Conservation (phyloP, 2,113 vertebrate genomes). For the Oenanthe oenanthe region DNA sequence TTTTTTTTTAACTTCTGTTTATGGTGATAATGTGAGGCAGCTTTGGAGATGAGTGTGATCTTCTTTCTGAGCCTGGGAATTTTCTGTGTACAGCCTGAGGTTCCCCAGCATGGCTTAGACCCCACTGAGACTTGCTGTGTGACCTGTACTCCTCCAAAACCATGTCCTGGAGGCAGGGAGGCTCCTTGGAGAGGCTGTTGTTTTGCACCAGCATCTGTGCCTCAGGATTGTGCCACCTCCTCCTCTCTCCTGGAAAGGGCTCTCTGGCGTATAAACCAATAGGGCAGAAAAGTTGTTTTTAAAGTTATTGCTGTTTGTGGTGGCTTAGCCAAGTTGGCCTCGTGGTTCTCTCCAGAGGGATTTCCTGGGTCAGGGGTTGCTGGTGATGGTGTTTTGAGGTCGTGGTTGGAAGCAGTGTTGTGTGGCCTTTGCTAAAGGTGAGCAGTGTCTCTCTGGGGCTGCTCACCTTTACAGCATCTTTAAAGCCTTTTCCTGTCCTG, state of each 20-base stretch:
- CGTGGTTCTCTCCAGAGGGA: not conserved
- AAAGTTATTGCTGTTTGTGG: not conserved
- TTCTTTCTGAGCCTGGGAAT: not conserved
- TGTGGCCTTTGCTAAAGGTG: not conserved
- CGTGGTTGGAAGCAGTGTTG: not conserved
- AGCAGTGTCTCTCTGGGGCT: not conserved
- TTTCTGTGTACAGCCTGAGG: not conserved
- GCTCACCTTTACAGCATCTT: accelerated
- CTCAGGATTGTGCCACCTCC: accelerated
- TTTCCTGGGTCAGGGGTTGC: not conserved
- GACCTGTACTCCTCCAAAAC: not conserved
- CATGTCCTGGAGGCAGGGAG: not conserved
- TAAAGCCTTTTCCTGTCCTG: not conserved
- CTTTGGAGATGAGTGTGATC: not conserved
- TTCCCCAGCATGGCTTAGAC: accelerated
- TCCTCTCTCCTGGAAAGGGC: not conserved
- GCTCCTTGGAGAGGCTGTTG: not conserved
- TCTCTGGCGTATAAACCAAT: not conserved
- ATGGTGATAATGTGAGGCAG: not conserved
- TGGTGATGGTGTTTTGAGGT: not conserved
- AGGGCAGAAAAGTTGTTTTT: not conserved
- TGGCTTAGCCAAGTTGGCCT: not conserved
- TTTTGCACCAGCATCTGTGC: not conserved
- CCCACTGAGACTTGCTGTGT: not conserved
- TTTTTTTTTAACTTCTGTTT: not conserved